These are phyloP conservation scores for Gila orcuttii DNA, from an alignment of 2,113 vertebrate species.

Conservation along the genomic window DNA sequence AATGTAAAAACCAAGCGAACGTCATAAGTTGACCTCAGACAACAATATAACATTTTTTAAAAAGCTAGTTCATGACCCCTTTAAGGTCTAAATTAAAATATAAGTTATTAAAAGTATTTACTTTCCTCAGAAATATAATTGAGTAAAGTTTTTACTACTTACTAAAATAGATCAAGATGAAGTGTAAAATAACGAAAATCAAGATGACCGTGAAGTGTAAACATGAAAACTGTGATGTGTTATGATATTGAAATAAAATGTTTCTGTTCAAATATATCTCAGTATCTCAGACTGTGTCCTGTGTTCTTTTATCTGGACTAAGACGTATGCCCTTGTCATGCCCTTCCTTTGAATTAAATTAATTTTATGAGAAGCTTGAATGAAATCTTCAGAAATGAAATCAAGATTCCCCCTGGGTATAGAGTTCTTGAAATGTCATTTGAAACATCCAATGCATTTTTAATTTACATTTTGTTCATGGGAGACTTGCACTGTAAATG, in stretches of 20 bases:
- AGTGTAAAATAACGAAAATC: too few species aligned
- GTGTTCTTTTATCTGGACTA: neutral
- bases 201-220: neutral
- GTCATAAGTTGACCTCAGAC: too few species aligned
- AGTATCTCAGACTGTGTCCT: neutral
- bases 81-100: too few species aligned
- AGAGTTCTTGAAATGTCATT: slow-evolving; percentile 34
- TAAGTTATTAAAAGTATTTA: too few species aligned
- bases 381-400: slow-evolving; percentile 27
- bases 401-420: slow-evolving; percentile 25
- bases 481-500: slow-evolving; percentile 18
- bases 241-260: neutral
- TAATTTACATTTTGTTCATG: slow-evolving; percentile 27
- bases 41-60: too few species aligned
- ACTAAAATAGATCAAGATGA: neutral
- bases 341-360: slow-evolving; percentile 34
- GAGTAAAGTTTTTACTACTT: too few species aligned
- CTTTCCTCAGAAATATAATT: too few species aligned
- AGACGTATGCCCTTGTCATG: neutral
- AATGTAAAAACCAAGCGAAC: too few species aligned
- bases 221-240: neutral
- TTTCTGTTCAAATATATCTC: neutral
- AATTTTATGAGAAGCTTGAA: slow-evolving; percentile 15
- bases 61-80: too few species aligned
- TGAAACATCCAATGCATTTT: slow-evolving; percentile 9